These are phyloP conservation scores for Aricia artaxerxes DNA, from an alignment of 2,888 invertebrate genomes.

Conservation along the genomic window DNA sequence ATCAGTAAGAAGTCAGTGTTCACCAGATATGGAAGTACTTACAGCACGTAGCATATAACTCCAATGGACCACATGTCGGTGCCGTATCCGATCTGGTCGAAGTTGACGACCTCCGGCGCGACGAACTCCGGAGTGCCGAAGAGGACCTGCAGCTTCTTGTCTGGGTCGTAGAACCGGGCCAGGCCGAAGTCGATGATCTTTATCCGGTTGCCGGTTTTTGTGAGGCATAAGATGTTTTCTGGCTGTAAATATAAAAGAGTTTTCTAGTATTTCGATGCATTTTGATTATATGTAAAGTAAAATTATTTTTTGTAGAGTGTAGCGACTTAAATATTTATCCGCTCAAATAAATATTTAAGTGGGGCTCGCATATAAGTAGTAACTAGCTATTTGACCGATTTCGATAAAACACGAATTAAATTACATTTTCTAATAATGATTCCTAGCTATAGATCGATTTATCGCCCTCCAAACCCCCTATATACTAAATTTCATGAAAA, in stretches of 20 bases:
- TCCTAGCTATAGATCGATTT: too few relatives aligned
- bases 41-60: conserved; percentile 99
- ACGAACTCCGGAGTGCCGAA: conserved; percentile 99
- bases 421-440: too few relatives aligned
- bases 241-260: conserved; percentile 82
- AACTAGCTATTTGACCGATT: too few relatives aligned
- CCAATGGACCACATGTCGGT: conserved; percentile 99
- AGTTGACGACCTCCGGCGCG: conserved; percentile 99
- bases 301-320: too few relatives aligned
- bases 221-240: conserved; percentile 98
- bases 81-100: conserved; percentile 96
- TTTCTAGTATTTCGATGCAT: neutral
- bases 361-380: too few relatives aligned
- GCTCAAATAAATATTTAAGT: too few relatives aligned
- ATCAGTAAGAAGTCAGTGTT: too few relatives aligned
- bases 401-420: too few relatives aligned
- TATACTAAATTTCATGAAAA: too few relatives aligned
- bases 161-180: conserved; percentile 94
- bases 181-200: conserved; percentile 99
- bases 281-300: neutral
- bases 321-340: too few relatives aligned
- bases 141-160: conserved; percentile 94
- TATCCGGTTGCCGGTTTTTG: conserved; percentile 97
- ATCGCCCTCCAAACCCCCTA: too few relatives aligned
- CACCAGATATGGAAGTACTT: conserved; percentile 75